phyloP scores from a whole-genome alignment of 2,797 vertebrate genomes.

The Sebastiscus tertius region DNA sequence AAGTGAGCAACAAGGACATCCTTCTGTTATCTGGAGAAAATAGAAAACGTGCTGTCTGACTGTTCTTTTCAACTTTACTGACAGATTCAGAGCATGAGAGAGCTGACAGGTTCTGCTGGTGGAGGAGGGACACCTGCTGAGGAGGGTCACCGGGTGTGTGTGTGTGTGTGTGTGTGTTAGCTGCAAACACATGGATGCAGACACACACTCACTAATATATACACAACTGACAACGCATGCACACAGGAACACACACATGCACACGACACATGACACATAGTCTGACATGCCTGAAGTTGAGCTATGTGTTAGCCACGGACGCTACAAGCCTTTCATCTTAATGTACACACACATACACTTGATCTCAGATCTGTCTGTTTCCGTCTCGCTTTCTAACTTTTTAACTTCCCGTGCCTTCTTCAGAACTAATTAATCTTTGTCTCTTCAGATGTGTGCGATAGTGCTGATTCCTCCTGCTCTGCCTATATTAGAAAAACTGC shows the following conservation, averaged over 20 bases:
- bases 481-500: background rate
- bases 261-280: background rate
- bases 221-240: background rate
- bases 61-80: background rate
- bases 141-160: background rate
- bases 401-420: background rate
- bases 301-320: background rate
- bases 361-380: background rate
- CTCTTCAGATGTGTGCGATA: background rate
- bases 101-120: background rate
- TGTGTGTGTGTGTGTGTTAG: background rate
- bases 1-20: background rate
- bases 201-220: background rate
- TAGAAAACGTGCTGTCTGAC: background rate
- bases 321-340: background rate
- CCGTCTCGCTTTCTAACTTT: background rate
- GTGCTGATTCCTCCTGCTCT: background rate
- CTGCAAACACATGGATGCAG: background rate
- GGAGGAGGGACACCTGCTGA: background rate
- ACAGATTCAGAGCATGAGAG: conserved; percentile 3
- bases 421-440: conserved; percentile 12
- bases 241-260: background rate
- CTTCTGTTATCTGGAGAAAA: too few species aligned
- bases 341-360: background rate
- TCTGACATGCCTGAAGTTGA: background rate